phyloP scores from a whole-genome alignment of 2,113 vertebrate genomes.

The Rana temporaria region DNA sequence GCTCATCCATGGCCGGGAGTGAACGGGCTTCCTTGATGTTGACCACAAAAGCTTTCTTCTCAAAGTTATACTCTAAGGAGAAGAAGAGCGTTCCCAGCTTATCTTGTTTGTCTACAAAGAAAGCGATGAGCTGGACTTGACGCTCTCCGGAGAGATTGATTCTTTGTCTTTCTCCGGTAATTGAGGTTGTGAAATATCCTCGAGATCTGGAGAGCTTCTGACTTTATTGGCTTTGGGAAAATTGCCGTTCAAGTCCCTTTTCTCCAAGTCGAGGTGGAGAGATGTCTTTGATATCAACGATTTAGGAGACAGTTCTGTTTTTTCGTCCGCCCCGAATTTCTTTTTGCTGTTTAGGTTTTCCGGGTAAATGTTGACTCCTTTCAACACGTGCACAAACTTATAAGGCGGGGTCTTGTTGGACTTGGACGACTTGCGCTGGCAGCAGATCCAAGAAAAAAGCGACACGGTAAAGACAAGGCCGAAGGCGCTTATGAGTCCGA shows the following conservation, averaged over 20 bases:
- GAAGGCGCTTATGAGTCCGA: conserved; percentile 93
- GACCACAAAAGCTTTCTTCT: conserved; percentile 95
- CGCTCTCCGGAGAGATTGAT: conserved; percentile 80
- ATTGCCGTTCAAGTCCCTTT: conserved; percentile 95
- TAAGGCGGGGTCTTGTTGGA: conserved; percentile 93
- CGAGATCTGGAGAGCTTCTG: conserved; percentile 81
- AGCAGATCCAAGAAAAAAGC: conserved; percentile 97
- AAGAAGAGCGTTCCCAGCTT: conserved; percentile 91
- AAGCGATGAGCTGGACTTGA: conserved; percentile 82
- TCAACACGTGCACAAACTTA: conserved; percentile 98
- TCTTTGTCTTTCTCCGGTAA: conserved; percentile 81
- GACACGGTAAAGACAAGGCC: conserved; percentile 94
- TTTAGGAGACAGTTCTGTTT: conserved; percentile 76
- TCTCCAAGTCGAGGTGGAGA: conserved; percentile 91
- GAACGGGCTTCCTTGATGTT: conserved; percentile 95
- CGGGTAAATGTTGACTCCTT: conserved; percentile 96
- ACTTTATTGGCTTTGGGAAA: conserved; percentile 87
- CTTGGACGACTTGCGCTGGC: conserved; percentile 94
- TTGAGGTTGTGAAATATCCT: conserved; percentile 80
- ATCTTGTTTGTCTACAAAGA: conserved; percentile 79
- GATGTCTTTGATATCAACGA: conserved; percentile 74
- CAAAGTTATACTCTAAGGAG: conserved; percentile 94
- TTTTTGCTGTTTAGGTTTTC: conserved; percentile 93
- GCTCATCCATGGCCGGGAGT: conserved; percentile 92
- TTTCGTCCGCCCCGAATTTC: conserved; percentile 86